Conservation (phyloP, 2,113 vertebrate species). For the Tonatia bakeri region DNA sequence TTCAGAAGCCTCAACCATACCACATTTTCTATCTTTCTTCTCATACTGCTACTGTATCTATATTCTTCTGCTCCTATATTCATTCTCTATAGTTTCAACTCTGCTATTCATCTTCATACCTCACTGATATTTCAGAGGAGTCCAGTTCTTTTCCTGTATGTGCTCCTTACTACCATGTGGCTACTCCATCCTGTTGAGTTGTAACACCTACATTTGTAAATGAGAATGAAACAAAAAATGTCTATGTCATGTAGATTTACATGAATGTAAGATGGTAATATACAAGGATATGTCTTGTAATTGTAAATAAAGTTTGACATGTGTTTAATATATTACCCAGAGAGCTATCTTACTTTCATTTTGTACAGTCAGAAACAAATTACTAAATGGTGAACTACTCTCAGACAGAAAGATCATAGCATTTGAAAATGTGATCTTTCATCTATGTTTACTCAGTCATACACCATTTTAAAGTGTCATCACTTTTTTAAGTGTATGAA, state of each 20-base stretch:
- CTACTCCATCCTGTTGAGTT: neutral
- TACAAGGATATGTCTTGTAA: neutral
- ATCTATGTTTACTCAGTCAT: constrained; percentile 17
- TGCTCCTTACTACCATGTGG: neutral
- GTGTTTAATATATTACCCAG: neutral
- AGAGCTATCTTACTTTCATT: neutral
- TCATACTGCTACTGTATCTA: neutral
- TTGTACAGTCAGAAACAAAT: neutral
- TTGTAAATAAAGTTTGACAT: neutral
- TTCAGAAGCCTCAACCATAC: neutral
- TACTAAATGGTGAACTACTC: neutral
- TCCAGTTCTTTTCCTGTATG: neutral
- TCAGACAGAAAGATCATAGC: neutral
- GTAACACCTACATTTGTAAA: neutral
- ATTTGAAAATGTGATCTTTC: neutral
- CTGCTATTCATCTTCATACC: neutral
- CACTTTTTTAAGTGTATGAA: neutral
- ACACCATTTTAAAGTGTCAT: constrained; percentile 33
- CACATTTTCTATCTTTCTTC: neutral
- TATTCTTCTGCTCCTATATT: neutral
- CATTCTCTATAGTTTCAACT: neutral
- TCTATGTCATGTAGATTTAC: neutral
- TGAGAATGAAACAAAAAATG: neutral
- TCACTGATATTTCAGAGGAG: neutral
- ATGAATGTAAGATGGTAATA: neutral